Evolutionary conservation across 2,113 vertebrate genomes (phyloP).

Genomic region (Cranoglanis bouderius): DNA sequence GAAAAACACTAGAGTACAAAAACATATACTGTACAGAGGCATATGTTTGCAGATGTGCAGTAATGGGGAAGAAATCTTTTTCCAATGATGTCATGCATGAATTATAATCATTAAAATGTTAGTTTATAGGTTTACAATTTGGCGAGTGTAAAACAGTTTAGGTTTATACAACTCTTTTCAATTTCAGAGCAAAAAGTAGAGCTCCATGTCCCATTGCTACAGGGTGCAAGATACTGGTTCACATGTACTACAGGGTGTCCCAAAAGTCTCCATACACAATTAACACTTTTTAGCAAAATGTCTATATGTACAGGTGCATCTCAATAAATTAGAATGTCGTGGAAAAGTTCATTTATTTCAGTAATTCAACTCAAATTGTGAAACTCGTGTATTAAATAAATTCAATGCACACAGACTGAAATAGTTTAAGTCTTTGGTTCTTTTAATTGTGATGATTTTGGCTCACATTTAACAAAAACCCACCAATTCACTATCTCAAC

Average conservation of each 20-base stretch:
- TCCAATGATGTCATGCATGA: not conserved
- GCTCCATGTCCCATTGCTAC: not conserved
- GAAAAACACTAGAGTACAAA: not conserved
- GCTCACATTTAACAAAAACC: too few relatives aligned
- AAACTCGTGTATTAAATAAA: too few relatives aligned
- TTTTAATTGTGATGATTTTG: too few relatives aligned
- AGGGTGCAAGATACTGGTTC: not conserved
- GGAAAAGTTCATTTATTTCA: too few relatives aligned
- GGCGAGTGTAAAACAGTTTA: not conserved
- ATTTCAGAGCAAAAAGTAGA: not conserved
- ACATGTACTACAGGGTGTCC: not conserved
- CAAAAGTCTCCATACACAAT: too few relatives aligned
- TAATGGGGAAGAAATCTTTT: slow-evolving; percentile 3
- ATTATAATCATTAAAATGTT: not conserved
- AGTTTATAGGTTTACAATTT: not conserved
- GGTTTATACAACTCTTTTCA: not conserved
- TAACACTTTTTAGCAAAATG: too few relatives aligned
- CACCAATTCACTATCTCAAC: too few relatives aligned
- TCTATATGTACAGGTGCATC: too few relatives aligned
- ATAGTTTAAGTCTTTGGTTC: too few relatives aligned
- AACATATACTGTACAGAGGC: not conserved
- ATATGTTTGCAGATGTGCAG: not conserved
- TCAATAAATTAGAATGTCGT: too few relatives aligned
- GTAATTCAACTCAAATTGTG: too few relatives aligned
- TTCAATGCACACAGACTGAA: too few relatives aligned